A percentile compares a stretch with the other conserved stretches of the same genome.
phyloP scores from a whole-genome alignment of 2,888 invertebrate genomes.

The Dynastes maya region DNA sequence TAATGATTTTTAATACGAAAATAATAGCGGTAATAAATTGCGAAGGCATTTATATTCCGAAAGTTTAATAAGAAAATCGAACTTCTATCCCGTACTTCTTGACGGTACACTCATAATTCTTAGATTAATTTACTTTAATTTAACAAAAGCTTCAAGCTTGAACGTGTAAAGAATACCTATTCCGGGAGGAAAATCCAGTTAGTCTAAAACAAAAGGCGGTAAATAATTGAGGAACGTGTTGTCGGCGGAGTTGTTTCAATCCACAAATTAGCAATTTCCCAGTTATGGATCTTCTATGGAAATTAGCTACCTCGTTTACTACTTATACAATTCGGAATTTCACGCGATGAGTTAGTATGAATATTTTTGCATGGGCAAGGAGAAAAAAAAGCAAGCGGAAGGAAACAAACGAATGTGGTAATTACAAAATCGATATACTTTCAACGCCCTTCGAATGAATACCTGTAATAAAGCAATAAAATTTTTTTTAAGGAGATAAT shows the following conservation, averaged over 20 bases:
- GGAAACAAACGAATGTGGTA: constrained; percentile 13
- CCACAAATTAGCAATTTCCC: constrained; percentile 64
- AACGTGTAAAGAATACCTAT: constrained; percentile 64
- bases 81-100: constrained; percentile 48
- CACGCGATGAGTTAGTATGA: constrained; percentile 17
- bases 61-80: constrained; percentile 51
- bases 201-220: constrained; percentile 66
- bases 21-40: constrained; percentile 48
- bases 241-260: constrained; percentile 61
- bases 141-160: constrained; percentile 63
- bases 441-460: constrained; percentile 20
- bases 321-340: constrained; percentile 46
- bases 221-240: constrained; percentile 66
- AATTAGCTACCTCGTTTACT: constrained; percentile 56
- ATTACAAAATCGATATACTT: constrained; percentile 43
- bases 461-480: constrained; percentile 37
- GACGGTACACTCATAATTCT: constrained; percentile 56
- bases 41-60: constrained; percentile 49
- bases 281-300: constrained; percentile 61
- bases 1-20: constrained; percentile 44
- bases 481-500: constrained; percentile 39
- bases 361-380: constrained; percentile 31
- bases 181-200: constrained; percentile 61
- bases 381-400: neutral
- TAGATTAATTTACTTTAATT: constrained; percentile 65